A percentile compares a stretch with the other conserved stretches of the same genome.
phyloP scores from a whole-genome alignment of 2,888 invertebrate species.

The Melinaea menophilus region DNA sequence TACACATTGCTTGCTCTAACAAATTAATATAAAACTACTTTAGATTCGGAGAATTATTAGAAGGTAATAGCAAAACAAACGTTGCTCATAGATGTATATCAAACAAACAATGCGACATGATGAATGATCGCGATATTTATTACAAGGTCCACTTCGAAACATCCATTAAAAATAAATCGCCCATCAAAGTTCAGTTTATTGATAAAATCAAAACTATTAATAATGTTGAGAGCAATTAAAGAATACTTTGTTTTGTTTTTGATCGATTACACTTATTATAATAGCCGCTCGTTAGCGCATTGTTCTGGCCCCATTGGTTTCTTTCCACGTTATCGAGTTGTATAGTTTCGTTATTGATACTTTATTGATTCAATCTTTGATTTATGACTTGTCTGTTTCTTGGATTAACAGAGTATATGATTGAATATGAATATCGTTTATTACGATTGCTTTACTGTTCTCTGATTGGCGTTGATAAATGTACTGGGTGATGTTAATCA shows the following conservation, averaged over 20 bases:
- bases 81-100: constrained; percentile 26
- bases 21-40: constrained; percentile 5
- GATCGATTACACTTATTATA: constrained; percentile 35
- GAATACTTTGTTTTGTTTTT: constrained; percentile 38
- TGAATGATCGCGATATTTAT: constrained; percentile 19
- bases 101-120: constrained; percentile 25
- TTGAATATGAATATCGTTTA: constrained; percentile 7
- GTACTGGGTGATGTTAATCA: no score
- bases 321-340: not conserved
- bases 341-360: constrained; percentile 3
- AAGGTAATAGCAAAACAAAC: constrained; percentile 5
- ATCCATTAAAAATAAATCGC: constrained; percentile 12
- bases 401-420: not conserved
- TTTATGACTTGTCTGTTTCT: not conserved
- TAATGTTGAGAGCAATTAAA: constrained; percentile 39
- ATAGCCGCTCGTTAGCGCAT: constrained; percentile 17
- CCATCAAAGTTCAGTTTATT: constrained; percentile 6
- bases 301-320: constrained; percentile 3
- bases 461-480: not conserved
- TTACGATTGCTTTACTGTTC: not conserved
- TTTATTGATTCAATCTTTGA: not conserved
- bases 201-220: constrained; percentile 36
- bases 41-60: constrained; percentile 1
- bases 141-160: constrained; percentile 11
- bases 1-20: not conserved